phyloP scores from a whole-genome alignment of 2,888 invertebrate genomes.

The Noctua fimbriata region DNA sequence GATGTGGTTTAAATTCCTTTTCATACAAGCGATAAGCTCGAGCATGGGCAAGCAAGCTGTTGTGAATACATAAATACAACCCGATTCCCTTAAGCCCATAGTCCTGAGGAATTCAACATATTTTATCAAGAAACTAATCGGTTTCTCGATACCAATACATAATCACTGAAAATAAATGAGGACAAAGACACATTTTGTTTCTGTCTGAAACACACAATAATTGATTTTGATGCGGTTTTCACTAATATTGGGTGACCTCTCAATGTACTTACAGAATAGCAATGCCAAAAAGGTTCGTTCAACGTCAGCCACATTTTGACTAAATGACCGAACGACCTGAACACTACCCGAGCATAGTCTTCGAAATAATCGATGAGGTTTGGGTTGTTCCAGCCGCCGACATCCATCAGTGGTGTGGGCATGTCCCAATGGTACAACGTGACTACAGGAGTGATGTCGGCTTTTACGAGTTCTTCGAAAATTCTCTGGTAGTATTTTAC shows the following conservation, averaged over 20 bases:
- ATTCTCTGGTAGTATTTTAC: constrained; percentile 93
- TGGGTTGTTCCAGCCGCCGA: constrained; percentile 89
- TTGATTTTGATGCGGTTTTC: neutral
- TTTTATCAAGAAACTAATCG: neutral
- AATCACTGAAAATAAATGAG: neutral
- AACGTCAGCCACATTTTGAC: constrained; percentile 94
- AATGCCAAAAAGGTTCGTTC: constrained; percentile 92
- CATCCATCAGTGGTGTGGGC: constrained; percentile 87
- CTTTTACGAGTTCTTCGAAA: constrained; percentile 92
- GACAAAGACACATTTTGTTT: neutral
- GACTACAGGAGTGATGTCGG: constrained; percentile 92
- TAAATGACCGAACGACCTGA: constrained; percentile 91
- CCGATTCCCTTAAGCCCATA: constrained; percentile 80
- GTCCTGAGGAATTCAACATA: neutral
- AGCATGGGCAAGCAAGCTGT: too few species aligned
- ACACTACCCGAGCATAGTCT: constrained; percentile 89
- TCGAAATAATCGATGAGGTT: constrained; percentile 88
- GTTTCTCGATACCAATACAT: neutral
- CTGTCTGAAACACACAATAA: neutral
- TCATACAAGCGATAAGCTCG: constrained; percentile 86
- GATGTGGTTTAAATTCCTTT: constrained; percentile 86
- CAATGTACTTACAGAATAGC: constrained; percentile 78
- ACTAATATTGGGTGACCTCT: neutral
- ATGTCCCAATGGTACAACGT: constrained; percentile 92
- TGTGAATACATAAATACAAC: constrained; percentile 87